phyloP scores from a whole-genome alignment of 2,113 vertebrate genomes.

The Ovis aries region ARS-UI_Ramb_v3.0 NC_056071.1:32833001-32833500 shows the following conservation, averaged over 20 bases:
- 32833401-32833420: conserved; percentile 24
- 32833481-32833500: conserved; percentile 18
- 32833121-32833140: not conserved
- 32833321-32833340: not conserved
- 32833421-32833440: not conserved
- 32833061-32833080: not conserved
- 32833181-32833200: not conserved
- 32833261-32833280: not conserved
- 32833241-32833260: not conserved
- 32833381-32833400: not conserved
- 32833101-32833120: not conserved
- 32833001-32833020: not conserved
- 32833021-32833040: not conserved
- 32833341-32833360: not conserved
- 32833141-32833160: not conserved
- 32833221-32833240: not conserved
- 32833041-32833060: not conserved
- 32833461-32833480: not conserved
- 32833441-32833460: not conserved
- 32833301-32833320: conserved; percentile 20
- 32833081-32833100: not conserved
- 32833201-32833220: not conserved
- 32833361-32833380: not conserved
- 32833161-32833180: not conserved
- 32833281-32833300: not conserved